Percentiles rank a stretch among this genome's conserved stretches.
phyloP scores from a whole-genome alignment of 2,797 vertebrate species.

The Lindbergichthys nudifrons region DNA sequence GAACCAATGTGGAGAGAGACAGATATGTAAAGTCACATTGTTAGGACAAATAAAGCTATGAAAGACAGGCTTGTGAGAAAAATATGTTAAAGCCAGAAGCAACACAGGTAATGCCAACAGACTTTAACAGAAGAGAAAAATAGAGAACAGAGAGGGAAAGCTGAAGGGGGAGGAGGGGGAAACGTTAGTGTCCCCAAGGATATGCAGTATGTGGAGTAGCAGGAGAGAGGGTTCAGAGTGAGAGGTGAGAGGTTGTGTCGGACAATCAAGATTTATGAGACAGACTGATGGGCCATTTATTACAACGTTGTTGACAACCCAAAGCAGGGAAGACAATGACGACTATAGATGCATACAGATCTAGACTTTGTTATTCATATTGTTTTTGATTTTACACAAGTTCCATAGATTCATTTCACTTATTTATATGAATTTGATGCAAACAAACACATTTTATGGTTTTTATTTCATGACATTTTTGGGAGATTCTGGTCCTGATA shows the following conservation, averaged over 20 bases:
- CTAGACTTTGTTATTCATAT: background rate
- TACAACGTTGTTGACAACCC: slow-evolving; percentile 11
- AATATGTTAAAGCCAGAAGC: slow-evolving; percentile 37
- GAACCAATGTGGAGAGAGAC: slow-evolving; percentile 30
- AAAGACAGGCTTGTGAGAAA: slow-evolving; percentile 32
- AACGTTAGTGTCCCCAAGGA: slow-evolving; percentile 43
- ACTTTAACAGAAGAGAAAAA: background rate
- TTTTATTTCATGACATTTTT: background rate
- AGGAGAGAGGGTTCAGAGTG: background rate
- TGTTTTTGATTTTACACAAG: background rate
- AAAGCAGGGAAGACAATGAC: background rate
- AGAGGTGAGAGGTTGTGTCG: slow-evolving; percentile 45
- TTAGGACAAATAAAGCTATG: slow-evolving; percentile 46
- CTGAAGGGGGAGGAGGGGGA: slow-evolving; percentile 18
- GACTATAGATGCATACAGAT: background rate
- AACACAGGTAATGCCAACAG: slow-evolving; percentile 33
- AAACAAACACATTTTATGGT: background rate
- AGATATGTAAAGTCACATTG: slow-evolving; percentile 29
- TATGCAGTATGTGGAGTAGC: slow-evolving; percentile 50
- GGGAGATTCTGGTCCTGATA: background rate
- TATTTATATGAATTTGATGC: background rate
- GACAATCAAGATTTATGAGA: slow-evolving; percentile 45
- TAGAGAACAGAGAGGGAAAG: slow-evolving; percentile 6
- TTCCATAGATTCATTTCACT: too few species aligned
- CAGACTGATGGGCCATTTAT: slow-evolving; percentile 22